phyloP scores from a whole-genome alignment of 2,113 vertebrate species.

The Dasypus novemcinctus region DNA sequence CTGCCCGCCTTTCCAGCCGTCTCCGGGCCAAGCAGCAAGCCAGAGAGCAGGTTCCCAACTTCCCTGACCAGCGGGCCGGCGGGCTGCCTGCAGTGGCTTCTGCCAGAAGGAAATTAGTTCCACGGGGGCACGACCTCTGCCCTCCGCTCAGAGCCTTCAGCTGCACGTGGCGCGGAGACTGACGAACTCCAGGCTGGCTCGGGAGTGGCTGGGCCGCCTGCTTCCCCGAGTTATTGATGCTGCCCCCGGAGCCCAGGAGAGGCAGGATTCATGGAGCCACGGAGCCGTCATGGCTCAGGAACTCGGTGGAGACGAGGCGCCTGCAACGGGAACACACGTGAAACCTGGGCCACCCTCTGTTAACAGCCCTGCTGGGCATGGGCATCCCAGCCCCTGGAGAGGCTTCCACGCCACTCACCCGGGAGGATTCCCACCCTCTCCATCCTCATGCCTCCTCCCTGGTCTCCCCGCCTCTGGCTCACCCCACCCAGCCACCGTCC shows the following conservation, averaged over 20 bases:
- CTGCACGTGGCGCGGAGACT: neutral
- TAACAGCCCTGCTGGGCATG: neutral
- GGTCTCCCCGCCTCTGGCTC: neutral
- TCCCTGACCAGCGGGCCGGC: neutral
- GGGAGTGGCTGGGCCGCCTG: slow-evolving; percentile 39
- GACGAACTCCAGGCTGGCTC: slow-evolving; percentile 63
- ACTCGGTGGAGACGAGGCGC: slow-evolving; percentile 78
- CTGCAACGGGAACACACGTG: slow-evolving; percentile 75
- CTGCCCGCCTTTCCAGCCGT: neutral
- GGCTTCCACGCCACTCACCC: neutral
- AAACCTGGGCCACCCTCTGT: slow-evolving; percentile 46
- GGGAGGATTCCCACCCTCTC: neutral
- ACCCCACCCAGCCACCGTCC: rapidly evolving
- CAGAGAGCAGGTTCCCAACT: neutral
- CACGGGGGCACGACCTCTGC: slow-evolving; percentile 45
- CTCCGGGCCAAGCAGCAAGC: neutral
- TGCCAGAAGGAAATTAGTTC: slow-evolving; percentile 20
- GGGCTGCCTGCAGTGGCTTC: neutral
- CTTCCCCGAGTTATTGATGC: slow-evolving; percentile 80
- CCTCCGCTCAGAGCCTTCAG: slow-evolving; percentile 15
- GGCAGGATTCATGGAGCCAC: slow-evolving; percentile 73
- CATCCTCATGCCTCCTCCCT: neutral
- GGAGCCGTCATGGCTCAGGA: slow-evolving; percentile 70
- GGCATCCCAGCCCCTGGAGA: neutral
- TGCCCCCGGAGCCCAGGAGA: slow-evolving; percentile 76